phyloP scores from a whole-genome alignment of 2,113 vertebrate species.

The Urocynchramus pylzowi region DNA sequence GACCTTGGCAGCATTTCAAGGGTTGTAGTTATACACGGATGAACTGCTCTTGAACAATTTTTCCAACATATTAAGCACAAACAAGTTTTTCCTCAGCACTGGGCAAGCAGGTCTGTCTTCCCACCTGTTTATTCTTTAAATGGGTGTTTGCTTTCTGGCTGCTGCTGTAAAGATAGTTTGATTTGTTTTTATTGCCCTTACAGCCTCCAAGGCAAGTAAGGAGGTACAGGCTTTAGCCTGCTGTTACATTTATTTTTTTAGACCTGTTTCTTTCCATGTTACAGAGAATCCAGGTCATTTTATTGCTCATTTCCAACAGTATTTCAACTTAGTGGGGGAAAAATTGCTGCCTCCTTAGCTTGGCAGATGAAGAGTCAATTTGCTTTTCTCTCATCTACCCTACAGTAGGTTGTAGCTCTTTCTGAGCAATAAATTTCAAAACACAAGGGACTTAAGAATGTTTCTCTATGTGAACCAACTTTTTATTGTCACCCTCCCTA shows the following conservation, averaged over 20 bases:
- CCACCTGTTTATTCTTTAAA: slow-evolving; percentile 39
- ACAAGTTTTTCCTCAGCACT: slow-evolving; percentile 10
- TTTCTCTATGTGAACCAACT: neutral
- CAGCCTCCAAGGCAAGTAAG: neutral
- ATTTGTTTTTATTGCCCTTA: slow-evolving; percentile 41
- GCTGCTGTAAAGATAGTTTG: slow-evolving; percentile 17
- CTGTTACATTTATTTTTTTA: slow-evolving; percentile 7
- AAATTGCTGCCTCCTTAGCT: neutral
- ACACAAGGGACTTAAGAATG: neutral
- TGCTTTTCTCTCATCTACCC: neutral
- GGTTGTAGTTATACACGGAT: slow-evolving; percentile 4
- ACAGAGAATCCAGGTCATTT: neutral
- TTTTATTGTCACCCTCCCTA: neutral
- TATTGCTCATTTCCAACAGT: neutral
- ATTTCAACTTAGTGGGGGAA: neutral
- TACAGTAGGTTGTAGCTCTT: neutral
- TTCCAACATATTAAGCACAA: slow-evolving; percentile 47
- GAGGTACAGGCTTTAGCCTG: neutral
- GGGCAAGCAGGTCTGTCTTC: neutral
- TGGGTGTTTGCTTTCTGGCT: neutral
- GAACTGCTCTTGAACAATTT: slow-evolving; percentile 43
- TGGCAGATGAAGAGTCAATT: neutral
- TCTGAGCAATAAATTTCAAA: neutral
- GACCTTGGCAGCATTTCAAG: slow-evolving; percentile 11
- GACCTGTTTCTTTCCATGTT: neutral